Evolutionary conservation across 2,888 invertebrate genomes (phyloP), one percentile per base, ranked within the genome.

Genomic region (Coremacera marginata): DNA sequence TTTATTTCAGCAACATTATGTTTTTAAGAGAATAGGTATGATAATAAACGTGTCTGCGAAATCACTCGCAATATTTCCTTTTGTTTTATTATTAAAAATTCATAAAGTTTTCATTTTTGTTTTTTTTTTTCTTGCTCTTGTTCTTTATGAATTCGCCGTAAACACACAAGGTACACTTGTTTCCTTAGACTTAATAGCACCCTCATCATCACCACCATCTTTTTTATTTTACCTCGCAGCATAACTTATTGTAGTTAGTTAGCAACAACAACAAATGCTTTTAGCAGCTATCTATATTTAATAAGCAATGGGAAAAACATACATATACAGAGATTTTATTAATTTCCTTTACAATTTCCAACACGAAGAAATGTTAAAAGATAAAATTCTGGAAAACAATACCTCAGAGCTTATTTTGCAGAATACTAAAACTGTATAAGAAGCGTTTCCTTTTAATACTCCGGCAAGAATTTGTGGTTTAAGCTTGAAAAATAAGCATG

Each of bases 281-380:
- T 85, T 86, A 85, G 82, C 82, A 80, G 80, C 74, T 81, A 86
- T 85, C 81, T 82, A 85, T 86, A 83, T 85, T 85, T 85, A 85
- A 85, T 86, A 83, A 85, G 85, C 82, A 84, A 84, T 85, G 83
- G 85, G 83, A 83, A 84, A 83, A 81, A 82, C 82, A 77, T 63
- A 25, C 34, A 67, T 57, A 57, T n/a, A 49, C 2, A 11, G 11
- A 72, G 60, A 37, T 72, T 72, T 57, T 72, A 34, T 62, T 72
- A 60, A 72, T 37, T 49, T 72, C 31, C 31, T 70, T 55, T 52
- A 68, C n/a, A 44, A 11, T 11, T 44, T 44, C 44, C 2, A 44
- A 14, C 14, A 11, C 11, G 44, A 44, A 44, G 8, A 11, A 44
- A 44, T 11, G 1, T 44, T 44, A 11, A 2, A 11, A 2, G 44